Evolutionary conservation across 2,888 invertebrate genomes (phyloP), one percentile per base, ranked within the genome.

Genomic region (Allygus modestus): DNA sequence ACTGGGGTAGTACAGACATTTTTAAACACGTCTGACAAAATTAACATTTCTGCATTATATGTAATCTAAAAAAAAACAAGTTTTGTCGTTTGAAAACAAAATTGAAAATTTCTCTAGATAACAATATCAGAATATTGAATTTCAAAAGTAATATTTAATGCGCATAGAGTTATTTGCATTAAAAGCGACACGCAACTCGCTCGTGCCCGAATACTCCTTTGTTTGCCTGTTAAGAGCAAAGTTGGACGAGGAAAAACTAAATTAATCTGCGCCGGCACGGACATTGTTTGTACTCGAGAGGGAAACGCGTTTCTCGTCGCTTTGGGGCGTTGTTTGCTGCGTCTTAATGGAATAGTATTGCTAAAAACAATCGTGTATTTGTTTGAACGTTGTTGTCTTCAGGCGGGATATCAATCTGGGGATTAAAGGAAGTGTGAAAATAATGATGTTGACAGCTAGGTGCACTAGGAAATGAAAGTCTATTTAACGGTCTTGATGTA

Each of bases 191-290:
- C 4, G 58, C 20, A 23, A 9, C 58, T 58, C 58, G 2, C 20
- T 46, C 46, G 7, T 46, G 46, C 46, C 46, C 2, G 5, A 58
- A 58, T 23, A 1, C 2, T 23, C 7, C 58, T 58, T 58, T 58
- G 58, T 58, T 58, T 58, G 58, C 58, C 23, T 23, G 58, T 58
- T 58, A 58, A 58, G 58, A 58, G 58, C 58, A 58, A 58, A 58
- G 58, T 58, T 58, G 20, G 20, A 58, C 58, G 58, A 58, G 58
- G 26, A 58, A 58, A 58, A 58, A 26, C 58, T 46, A 58, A 58
- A 58, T 58, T 58, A 58, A 58, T 58, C 58, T 23, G 58, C 23
- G 26, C 23, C 58, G 26, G 58, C 58, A 23, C 58, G 23, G 58
- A 20, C 58, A 58, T 20, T 58, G 58, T 58, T 58, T 23, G 58